Evolutionary conservation across 2,797 vertebrate genomes (phyloP), one percentile per base, ranked within the genome.

Genomic region (Hydrolagus colliei): DNA sequence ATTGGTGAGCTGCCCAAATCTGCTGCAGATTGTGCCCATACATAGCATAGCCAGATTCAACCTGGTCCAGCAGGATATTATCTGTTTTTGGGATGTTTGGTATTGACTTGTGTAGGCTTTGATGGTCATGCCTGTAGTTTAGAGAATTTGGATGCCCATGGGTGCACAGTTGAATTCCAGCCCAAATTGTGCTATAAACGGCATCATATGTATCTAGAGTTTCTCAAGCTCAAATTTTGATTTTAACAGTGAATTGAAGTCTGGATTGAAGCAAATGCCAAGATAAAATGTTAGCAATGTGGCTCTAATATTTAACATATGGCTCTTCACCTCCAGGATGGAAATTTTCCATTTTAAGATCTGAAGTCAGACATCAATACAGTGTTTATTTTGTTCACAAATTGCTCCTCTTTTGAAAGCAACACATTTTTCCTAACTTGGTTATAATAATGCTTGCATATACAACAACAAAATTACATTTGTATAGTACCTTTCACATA

Each of bases 101-200:
- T 13, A 32, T 9, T 80, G 62, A 13, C 22, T 16, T 20, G 65
- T 27, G 62, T 13, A 80, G 8, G 13, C 22, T 80, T 80, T 80
- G 77, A 79, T 79, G 78, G 59, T 27, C 7, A 9, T 80, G 63
- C 62, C 13, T 65, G n/a, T 79, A n/a, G n/a, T 79, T 65, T 12
- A 79, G 41, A 77, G 13, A 22, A 20, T 65, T 14, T 2, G 16
- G 61, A 63, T 79, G 76, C 59, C 52, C n/a, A 14, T 22, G 61
- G 59, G 22, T 62, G 7, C 61, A 63, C 11, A 63, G 61, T 27
- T 79, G 61, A 79, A 27, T 22, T 79, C 63, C 77, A 79, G 77
- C 61, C 75, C 59, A 77, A 75, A 77, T 41, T 77, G 9, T 61
- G 75, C 75, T 59, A 74, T 35, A 74, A 74, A 74, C 14, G 41